Conservation (phyloP, 2,797 vertebrate species). For the Myripristis murdjan region DNA sequence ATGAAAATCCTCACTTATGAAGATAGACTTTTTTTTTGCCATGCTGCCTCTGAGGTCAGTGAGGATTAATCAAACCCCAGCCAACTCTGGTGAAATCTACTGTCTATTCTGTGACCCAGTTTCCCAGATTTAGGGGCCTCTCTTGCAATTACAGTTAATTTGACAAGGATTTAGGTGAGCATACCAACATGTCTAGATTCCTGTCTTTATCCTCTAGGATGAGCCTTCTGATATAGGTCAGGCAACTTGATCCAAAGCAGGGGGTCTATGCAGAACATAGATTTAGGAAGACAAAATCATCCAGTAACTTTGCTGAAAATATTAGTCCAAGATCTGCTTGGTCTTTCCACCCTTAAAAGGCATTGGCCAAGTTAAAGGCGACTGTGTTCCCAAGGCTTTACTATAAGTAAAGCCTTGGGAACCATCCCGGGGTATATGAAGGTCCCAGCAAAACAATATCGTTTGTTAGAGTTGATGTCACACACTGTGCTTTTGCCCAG, state of each 20-base stretch:
- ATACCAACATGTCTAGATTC: conserved; percentile 44
- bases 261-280: neutral
- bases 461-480: conserved; percentile 62
- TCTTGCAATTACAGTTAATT: conserved; percentile 35
- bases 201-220: conserved; percentile 44
- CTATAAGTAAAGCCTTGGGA: conserved; percentile 52
- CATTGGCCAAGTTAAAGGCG: conserved; percentile 1
- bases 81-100: neutral
- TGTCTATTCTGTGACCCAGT: conserved; percentile 29
- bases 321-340: neutral
- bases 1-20: no score
- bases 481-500: conserved; percentile 54
- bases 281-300: neutral
- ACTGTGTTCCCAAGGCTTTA: no score
- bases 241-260: conserved; percentile 32
- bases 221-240: conserved; percentile 38
- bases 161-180: conserved; percentile 47
- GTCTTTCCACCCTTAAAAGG: conserved; percentile 8
- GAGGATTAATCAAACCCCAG: neutral
- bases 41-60: neutral
- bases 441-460: conserved; percentile 56
- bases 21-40: no score
- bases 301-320: neutral
- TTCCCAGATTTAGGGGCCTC: conserved; percentile 18
- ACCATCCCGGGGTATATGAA: conserved; percentile 19